phyloP scores from a whole-genome alignment of 2,888 invertebrate species.

The Cantharis nigra region DNA sequence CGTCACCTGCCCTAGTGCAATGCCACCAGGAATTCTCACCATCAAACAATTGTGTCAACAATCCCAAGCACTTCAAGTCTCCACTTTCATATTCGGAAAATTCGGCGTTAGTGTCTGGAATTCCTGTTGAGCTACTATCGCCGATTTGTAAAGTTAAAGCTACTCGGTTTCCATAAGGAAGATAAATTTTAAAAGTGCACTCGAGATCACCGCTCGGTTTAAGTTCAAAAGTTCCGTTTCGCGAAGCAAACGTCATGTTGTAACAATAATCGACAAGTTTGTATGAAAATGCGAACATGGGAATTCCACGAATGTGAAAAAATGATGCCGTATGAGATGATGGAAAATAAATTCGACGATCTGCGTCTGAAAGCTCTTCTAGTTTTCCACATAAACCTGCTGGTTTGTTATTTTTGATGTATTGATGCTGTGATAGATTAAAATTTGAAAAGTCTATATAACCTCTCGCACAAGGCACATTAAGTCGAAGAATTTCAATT shows the following conservation, averaged over 20 bases:
- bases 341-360: conserved; percentile 66
- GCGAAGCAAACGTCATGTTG: conserved; percentile 66
- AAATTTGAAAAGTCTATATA: conserved; percentile 63
- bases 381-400: conserved; percentile 69
- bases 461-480: conserved; percentile 68
- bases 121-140: conserved; percentile 42
- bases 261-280: conserved; percentile 74
- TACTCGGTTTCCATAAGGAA: conserved; percentile 73
- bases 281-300: conserved; percentile 69
- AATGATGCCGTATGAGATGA: conserved; percentile 56
- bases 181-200: conserved; percentile 71
- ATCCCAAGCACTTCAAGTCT: conserved; percentile 59
- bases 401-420: conserved; percentile 44
- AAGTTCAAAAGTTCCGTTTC: conserved; percentile 70
- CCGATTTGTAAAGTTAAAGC: conserved; percentile 67
- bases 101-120: conserved; percentile 35
- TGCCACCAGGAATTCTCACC: conserved; percentile 64
- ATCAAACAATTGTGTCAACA: conserved; percentile 63
- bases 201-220: conserved; percentile 63
- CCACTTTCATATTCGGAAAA: conserved; percentile 45
- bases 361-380: conserved; percentile 65
- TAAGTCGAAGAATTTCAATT: conserved; percentile 68
- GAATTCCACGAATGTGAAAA: conserved; percentile 65
- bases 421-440: conserved; percentile 46
- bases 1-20: conserved; percentile 64